These are phyloP conservation scores for Orius laevigatus DNA, from an alignment of 1,140 invertebrate genomes.

Conservation along the genomic window DNA sequence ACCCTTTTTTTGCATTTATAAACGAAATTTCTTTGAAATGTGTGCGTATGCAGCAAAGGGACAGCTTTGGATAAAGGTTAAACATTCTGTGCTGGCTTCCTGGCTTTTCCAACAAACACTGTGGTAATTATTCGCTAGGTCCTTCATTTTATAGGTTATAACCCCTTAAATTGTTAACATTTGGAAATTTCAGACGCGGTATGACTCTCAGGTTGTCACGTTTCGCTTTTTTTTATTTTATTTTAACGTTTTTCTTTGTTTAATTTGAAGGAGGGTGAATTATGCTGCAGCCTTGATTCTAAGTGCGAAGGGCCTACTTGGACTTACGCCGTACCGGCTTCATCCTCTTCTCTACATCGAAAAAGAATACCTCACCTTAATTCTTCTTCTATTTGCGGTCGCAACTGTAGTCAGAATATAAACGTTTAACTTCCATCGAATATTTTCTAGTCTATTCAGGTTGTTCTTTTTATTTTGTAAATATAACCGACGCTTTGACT, in stretches of 20 bases:
- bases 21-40: neutral
- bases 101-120: neutral
- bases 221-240: conserved; percentile 2
- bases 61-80: conserved; percentile 9
- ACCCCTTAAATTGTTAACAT: conserved; percentile 1
- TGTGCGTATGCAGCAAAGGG: conserved; percentile 4
- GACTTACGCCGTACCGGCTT: neutral
- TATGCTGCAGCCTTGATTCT: conserved; percentile 44
- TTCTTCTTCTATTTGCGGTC: conserved; percentile 10
- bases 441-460: conserved; percentile 7
- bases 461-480: conserved; percentile 8
- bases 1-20: no score
- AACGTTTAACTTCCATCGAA: neutral
- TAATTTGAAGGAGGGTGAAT: conserved; percentile 36
- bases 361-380: neutral
- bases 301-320: conserved; percentile 30
- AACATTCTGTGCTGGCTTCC: conserved; percentile 9
- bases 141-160: conserved; percentile 6
- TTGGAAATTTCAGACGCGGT: neutral
- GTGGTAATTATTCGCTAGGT: neutral
- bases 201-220: conserved; percentile 1
- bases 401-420: conserved; percentile 13
- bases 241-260: conserved; percentile 14
- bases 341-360: neutral
- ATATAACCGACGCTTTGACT: conserved; percentile 4